phyloP scores from a whole-genome alignment of 2,113 vertebrate species.

The Poecile atricapillus region DNA sequence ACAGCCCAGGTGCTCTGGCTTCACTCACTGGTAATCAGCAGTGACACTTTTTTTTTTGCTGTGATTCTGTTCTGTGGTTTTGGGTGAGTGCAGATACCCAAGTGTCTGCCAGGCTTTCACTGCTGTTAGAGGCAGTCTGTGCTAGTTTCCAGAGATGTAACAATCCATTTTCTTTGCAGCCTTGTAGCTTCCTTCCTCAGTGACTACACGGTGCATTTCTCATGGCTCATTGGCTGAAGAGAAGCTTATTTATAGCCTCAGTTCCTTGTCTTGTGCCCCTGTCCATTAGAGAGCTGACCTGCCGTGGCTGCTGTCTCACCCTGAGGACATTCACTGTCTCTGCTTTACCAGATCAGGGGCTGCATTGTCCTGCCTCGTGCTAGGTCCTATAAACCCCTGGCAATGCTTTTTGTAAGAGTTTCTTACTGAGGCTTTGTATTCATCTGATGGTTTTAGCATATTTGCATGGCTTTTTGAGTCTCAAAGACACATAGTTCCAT shows the following conservation, averaged over 20 bases:
- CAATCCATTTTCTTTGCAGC: not conserved
- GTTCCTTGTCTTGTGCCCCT: not conserved
- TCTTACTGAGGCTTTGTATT: not conserved
- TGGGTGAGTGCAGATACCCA: not conserved
- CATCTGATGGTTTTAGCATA: not conserved
- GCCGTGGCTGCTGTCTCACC: not conserved
- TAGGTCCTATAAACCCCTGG: not conserved
- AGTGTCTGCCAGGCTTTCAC: not conserved
- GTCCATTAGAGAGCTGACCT: constrained; percentile 6
- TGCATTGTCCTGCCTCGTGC: not conserved
- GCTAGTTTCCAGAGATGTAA: not conserved
- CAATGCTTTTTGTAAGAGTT: not conserved
- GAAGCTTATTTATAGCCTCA: constrained; percentile 23
- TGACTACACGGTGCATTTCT: not conserved
- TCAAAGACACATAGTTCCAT: not conserved
- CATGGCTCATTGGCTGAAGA: not conserved
- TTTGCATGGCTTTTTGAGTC: not conserved
- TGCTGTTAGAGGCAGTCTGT: not conserved
- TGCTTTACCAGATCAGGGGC: not conserved
- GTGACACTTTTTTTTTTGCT: not conserved
- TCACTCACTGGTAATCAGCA: not conserved
- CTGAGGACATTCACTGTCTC: not conserved
- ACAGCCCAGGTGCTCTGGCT: not conserved
- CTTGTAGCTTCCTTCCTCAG: constrained; percentile 37
- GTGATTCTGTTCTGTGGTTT: not conserved